Percentiles rank a stretch among this genome's conserved stretches.
phyloP scores from a whole-genome alignment of 2,888 invertebrate genomes.

The Hedychridium roseum region DNA sequence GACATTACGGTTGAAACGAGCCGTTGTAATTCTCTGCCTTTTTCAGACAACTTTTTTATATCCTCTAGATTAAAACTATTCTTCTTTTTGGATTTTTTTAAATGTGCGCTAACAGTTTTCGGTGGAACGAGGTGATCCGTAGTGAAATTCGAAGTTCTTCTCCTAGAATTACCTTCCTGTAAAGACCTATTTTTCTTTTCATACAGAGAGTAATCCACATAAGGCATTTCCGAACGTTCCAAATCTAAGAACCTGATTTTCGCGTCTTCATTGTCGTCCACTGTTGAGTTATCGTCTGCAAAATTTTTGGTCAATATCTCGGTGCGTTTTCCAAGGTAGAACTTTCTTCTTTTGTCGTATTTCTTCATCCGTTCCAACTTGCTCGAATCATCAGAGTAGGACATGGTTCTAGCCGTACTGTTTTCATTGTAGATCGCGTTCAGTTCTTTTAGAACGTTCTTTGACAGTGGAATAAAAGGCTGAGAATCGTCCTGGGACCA shows the following conservation, averaged over 20 bases:
- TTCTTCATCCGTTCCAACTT: conserved; percentile 34
- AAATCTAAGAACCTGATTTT: neutral
- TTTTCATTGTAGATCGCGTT: no score
- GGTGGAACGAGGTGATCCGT: no score
- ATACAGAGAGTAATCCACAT: no score
- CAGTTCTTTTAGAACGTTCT: conserved; percentile 25
- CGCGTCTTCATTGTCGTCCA: no score
- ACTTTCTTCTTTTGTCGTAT: conserved; percentile 30
- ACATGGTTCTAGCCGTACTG: no score
- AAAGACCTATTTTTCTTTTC: no score
- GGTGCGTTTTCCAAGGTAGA: neutral
- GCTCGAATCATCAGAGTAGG: conserved; percentile 11
- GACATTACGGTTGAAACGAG: conserved; percentile 1
- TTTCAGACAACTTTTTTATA: conserved; percentile 3
- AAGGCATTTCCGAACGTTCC: neutral
- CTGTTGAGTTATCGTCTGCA: no score
- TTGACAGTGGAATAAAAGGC: conserved; percentile 31
- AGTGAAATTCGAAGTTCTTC: no score
- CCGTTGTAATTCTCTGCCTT: conserved; percentile 3
- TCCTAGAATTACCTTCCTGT: no score
- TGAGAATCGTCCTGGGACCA: conserved; percentile 36
- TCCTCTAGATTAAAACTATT: neutral
- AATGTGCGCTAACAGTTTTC: no score
- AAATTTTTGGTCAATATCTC: neutral
- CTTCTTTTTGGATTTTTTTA: neutral